A percentile compares a stretch with the other conserved stretches of the same genome.
Conservation (phyloP, 2,113 vertebrate genomes). For the Zosterops japonicus region DNA sequence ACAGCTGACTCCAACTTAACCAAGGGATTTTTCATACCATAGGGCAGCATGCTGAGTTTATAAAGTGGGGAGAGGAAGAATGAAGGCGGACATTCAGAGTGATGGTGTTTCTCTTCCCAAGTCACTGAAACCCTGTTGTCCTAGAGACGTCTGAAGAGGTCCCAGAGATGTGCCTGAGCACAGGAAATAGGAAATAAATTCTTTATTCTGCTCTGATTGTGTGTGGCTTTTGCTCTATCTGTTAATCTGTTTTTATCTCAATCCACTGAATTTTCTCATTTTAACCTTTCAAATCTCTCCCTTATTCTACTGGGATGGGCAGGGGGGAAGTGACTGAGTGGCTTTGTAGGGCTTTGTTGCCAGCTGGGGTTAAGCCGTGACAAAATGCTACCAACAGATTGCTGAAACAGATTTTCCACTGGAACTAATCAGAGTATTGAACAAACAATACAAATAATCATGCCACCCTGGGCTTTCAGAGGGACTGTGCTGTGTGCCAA, state of each 20-base stretch:
- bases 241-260: background rate
- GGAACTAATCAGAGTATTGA: background rate
- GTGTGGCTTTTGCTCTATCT: background rate
- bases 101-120: background rate
- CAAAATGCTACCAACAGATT: background rate
- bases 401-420: background rate
- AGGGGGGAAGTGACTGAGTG: accelerated
- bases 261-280: background rate
- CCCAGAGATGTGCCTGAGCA: background rate
- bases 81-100: accelerated
- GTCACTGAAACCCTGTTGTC: background rate
- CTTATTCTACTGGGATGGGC: too few relatives aligned
- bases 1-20: background rate
- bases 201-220: background rate
- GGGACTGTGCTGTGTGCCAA: background rate
- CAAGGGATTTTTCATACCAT: background rate
- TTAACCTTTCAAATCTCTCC: background rate
- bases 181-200: background rate
- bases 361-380: accelerated
- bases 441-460: background rate
- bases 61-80: background rate
- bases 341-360: background rate
- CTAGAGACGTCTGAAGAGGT: background rate
- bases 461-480: background rate
- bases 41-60: background rate